Evolutionary conservation across 2,113 vertebrate species (phyloP), one percentile per base, ranked within the genome.

Genomic region (Acrocephalus kingi): DNA sequence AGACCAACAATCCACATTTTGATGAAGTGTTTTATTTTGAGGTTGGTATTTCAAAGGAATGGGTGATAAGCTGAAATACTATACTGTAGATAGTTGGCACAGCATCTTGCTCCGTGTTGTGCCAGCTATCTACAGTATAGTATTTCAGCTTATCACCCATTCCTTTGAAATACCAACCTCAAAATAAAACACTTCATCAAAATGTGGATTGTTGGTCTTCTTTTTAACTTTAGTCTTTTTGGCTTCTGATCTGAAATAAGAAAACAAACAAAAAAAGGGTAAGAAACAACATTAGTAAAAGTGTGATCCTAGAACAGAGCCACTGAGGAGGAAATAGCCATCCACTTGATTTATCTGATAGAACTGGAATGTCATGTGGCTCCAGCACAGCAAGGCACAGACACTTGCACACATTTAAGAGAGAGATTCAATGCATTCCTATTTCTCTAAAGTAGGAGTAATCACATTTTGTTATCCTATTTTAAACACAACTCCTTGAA

Each of bases 11-110:
- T 87, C 99, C 99, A 45, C 99, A 99, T 96, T 99, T 99, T 92
- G 99, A 99, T 10, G 99, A 99, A 97, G 98, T 99, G 97, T 99
- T 99, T 97, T 99, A 99, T 96, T 99, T 99, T 94, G 99, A 99
- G 99, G 99, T 99, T 93, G 87, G 97, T 98, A 87, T 96, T 97
- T 95, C 77, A 59, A 84, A 75, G 82, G 93, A 91, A 55, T 0
- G 84, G 69, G 72, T 63, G 79, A 87, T 94, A 93, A 91, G 39
- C 73, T 96, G 93, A 96, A 97, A 90, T 59, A 69, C 79, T 93
- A 84, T 37, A 89, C 87, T 74, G 30, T 35, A 72, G 86, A 84
- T 84, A 35, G 66, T 75, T 85, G 93, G 93, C 91, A 76, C 30
- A 10, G 69, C 23, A 23, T 89, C 43, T 49, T 89, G 64, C 17